Conservation (phyloP, 2,797 vertebrate genomes). For the Pangasius sanitwongsei region DNA sequence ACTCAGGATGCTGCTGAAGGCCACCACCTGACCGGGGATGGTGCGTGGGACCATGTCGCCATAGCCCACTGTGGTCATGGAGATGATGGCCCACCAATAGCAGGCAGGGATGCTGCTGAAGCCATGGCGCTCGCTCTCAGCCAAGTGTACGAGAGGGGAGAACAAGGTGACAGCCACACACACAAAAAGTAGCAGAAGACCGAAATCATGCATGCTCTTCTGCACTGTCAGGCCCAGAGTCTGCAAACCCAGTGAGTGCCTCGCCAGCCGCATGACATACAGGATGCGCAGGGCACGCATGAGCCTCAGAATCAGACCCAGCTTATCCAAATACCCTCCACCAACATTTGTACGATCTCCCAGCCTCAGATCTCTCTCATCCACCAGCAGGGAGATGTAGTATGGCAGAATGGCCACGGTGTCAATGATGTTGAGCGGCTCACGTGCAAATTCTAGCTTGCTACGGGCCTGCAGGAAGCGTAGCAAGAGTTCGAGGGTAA, state of each 20-base stretch:
- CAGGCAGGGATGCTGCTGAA: slow-evolving; percentile 94
- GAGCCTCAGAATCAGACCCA: slow-evolving; percentile 87
- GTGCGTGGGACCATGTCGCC: slow-evolving; percentile 95
- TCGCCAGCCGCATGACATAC: slow-evolving; percentile 93
- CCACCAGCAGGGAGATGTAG: slow-evolving; percentile 88
- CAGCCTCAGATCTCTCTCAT: slow-evolving; percentile 69
- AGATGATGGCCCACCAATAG: slow-evolving; percentile 98
- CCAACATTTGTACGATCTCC: slow-evolving; percentile 50
- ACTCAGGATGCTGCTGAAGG: slow-evolving; percentile 92
- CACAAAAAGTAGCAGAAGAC: slow-evolving; percentile 90
- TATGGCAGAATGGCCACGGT: slow-evolving; percentile 93
- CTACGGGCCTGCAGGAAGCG: slow-evolving; percentile 87
- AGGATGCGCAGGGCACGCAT: slow-evolving; percentile 90
- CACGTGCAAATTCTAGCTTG: slow-evolving; percentile 90
- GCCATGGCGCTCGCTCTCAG: slow-evolving; percentile 89
- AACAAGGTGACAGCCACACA: slow-evolving; percentile 90
- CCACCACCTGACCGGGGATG: slow-evolving; percentile 91
- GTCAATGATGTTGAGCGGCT: slow-evolving; percentile 93
- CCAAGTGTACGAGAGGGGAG: slow-evolving; percentile 89
- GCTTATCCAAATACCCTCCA: slow-evolving; percentile 87
- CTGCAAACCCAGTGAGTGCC: slow-evolving; percentile 93
- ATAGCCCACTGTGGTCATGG: slow-evolving; percentile 96
- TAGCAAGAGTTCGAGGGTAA: slow-evolving; percentile 86
- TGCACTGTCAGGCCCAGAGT: slow-evolving; percentile 90
- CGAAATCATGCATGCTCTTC: slow-evolving; percentile 86